Percentiles rank a stretch among this genome's conserved stretches.
phyloP scores from a whole-genome alignment of 2,888 invertebrate species.

The Ophioninae sp. region DNA sequence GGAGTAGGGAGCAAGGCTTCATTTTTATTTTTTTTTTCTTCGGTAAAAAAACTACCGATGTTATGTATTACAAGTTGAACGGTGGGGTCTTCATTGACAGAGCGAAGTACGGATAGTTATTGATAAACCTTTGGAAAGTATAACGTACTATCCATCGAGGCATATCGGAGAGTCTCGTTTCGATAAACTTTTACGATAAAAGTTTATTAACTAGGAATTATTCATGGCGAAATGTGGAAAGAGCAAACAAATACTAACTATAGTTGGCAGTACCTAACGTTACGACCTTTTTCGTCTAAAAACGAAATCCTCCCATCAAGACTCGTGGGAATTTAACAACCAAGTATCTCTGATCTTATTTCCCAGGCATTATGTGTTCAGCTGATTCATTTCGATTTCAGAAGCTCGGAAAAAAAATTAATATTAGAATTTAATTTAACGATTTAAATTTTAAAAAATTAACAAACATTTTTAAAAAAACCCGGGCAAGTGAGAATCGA shows the following conservation, averaged over 20 bases:
- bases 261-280: background rate
- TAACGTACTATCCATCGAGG: constrained; percentile 21
- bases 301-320: background rate
- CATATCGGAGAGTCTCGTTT: constrained; percentile 34
- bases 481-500: too few relatives aligned
- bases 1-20: constrained; percentile 17
- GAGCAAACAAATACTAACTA: constrained; percentile 1
- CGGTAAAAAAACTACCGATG: constrained; percentile 25
- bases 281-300: constrained; percentile 1
- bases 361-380: too few relatives aligned
- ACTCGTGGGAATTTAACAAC: too few relatives aligned
- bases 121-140: constrained; percentile 27
- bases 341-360: too few relatives aligned
- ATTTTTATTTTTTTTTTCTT: constrained; percentile 28
- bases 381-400: too few relatives aligned
- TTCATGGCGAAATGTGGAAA: background rate
- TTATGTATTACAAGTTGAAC: constrained; percentile 29
- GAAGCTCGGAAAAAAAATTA: too few relatives aligned
- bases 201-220: constrained; percentile 25
- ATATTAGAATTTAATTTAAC: too few relatives aligned
- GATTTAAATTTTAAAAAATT: too few relatives aligned
- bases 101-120: constrained; percentile 15
- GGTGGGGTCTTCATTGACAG: constrained; percentile 5
- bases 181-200: constrained; percentile 39
- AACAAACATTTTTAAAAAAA: too few relatives aligned